Evolutionary conservation across 35 echinoderm and acorn worm species (phyloP).

Genomic region (Strongylocentrotus purpuratus): DNA sequence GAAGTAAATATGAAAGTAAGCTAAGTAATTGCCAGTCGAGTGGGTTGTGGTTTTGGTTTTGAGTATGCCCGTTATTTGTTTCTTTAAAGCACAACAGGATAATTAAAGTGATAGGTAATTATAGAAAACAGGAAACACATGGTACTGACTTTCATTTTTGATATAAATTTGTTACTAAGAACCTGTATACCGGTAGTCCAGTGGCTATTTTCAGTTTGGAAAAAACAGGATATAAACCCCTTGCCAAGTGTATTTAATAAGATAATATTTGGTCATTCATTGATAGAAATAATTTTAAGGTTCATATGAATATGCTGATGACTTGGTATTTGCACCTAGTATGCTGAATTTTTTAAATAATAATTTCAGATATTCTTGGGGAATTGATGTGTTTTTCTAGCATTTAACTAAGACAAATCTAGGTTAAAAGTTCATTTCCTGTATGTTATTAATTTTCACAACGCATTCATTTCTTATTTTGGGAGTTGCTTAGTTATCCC

Average conservation of each 20-base stretch:
- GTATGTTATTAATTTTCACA: no score
- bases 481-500: no score
- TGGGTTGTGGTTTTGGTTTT: neutral
- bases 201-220: neutral
- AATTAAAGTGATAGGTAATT: neutral
- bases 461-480: no score
- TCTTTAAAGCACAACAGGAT: neutral
- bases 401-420: no score
- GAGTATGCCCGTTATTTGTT: neutral
- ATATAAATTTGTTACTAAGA: neutral
- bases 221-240: neutral
- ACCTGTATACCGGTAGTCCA: neutral
- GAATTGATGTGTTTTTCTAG: neutral
- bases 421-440: no score
- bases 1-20: neutral
- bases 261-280: neutral
- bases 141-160: neutral
- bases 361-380: neutral
- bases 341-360: no score
- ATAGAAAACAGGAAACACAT: neutral
- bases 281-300: neutral
- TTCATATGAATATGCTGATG: neutral
- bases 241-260: neutral
- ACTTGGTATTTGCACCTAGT: neutral
- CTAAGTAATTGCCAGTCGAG: neutral